Base-by-base conservation (phyloP, 2,113 vertebrate species). In the Ictalurus punctatus region DNA sequence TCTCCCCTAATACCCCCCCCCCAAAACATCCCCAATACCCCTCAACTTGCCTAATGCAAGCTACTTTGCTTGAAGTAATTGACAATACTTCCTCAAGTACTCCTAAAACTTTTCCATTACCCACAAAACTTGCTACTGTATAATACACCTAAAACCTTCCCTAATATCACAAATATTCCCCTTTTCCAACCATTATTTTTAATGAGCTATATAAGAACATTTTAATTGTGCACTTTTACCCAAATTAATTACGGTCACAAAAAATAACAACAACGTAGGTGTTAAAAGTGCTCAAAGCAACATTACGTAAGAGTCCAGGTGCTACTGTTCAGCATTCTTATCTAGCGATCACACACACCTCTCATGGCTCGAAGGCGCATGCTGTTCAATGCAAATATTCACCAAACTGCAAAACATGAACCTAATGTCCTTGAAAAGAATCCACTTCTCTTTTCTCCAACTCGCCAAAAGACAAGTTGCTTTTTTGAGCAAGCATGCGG, bases 221-320 rank as follows among this genome's bases (percentile, higher is more conserved):
- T 8, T 63, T 84, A 40, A 67, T 16, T 48, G 40, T 84, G 23
- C 30, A 14, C 25, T 48, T 84, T 52, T n/a, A 17, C 12, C 59
- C 21, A 84, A 59, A 83, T 63, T 40, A 63, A 40, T 59, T 7
- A 48, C 52, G 56, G 44, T 89, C 61, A 83, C 89, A 89, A 92
- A 92, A 94, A 93, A 94, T 81, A 93, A 81, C 91, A 91, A 93
- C 85, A 86, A 83, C 13, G 44, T 85, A 91, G 91, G 91, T 91
- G 91, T 69, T 37, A 0, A 78, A 84, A 84, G n/a, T 17, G 91
- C 90, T 34, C 12, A 67, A 90, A 92, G 76, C 88, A 82, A 87
- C 56, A 71, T 94, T 91, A 90, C 85, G 86, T 89, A 92, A 94
- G 82, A 76, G 83, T 82, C 87, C 92, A 94, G 94, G 91, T 94